Evolutionary conservation across 2,888 invertebrate genomes (phyloP), one percentile per base, ranked within the genome.

Genomic region (Odontocolon sp.): DNA sequence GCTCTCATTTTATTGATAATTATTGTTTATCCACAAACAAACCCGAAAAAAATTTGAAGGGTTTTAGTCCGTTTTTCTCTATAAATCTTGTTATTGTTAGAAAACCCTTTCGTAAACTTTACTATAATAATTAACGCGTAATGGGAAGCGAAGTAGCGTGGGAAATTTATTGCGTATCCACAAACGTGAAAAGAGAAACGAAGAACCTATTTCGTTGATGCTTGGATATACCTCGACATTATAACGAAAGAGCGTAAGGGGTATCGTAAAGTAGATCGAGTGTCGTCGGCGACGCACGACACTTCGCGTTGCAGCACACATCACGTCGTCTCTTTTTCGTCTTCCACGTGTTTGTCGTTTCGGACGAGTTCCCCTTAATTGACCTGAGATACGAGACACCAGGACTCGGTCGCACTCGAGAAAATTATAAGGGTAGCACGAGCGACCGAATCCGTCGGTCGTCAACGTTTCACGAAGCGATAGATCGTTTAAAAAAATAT

Each of bases 331-430:
- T 42, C 21, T 8, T 16, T 2, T 3, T 2, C 76, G 59, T 66
- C 80, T 80, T 83, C 85, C 90, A 90, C 86, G 86, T 90, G 90
- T 89, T 90, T 89, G 90, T 89, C 90, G 89, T 90, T 90, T 89
- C 89, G 86, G 85, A 83, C 87, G 88, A 85, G 85, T 88, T 88
- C 88, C 82, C 77, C 88, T 89, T 89, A 90, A 90, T 90, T 90
- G 89, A 89, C 84, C 88, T 90, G 87, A 90, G 88, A 90, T 89
- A 90, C 88, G 89, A 89, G 87, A 83, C 80, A 75, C 75, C 76
- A 85, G 74, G 78, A 23, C 61, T 61, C 56, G 61, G 67, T 63
- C 67, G 26, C 40, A 50, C 54, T 69, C 18, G 36, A 74, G 67
- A 80, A 81, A 80, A 81, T 80, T 80, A 81, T 79, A 81, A 76